A percentile compares a stretch with the other conserved stretches of the same genome.
phyloP scores from a whole-genome alignment of 1,140 invertebrate genomes.

The Campoletis sonorensis region DNA sequence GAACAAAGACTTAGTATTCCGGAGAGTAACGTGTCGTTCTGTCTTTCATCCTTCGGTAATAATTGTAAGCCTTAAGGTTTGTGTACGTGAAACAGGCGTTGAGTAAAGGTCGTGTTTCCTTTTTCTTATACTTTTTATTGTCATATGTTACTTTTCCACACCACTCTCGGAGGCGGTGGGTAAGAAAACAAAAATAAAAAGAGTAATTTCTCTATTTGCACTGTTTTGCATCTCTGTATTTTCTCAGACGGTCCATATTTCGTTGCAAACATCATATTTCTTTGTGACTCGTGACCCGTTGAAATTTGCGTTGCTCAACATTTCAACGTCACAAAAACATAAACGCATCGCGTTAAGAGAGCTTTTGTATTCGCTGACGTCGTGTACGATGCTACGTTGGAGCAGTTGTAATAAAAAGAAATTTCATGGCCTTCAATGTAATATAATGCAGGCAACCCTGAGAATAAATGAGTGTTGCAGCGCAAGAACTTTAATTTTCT shows the following conservation, averaged over 20 bases:
- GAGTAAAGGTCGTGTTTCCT: not conserved
- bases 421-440: not conserved
- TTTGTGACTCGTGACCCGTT: slow-evolving; percentile 3
- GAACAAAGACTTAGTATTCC: not conserved
- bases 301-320: not conserved
- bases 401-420: not conserved
- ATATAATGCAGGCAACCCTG: not conserved
- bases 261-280: not conserved
- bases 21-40: not conserved
- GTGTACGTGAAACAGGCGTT: not conserved
- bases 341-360: not conserved
- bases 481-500: slow-evolving; percentile 62
- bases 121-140: not conserved
- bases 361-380: not conserved
- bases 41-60: not conserved
- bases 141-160: not conserved
- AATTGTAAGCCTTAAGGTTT: not conserved
- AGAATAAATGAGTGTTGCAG: not conserved
- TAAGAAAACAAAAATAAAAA: too few relatives aligned
- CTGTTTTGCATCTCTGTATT: not conserved
- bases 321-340: not conserved
- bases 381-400: not conserved
- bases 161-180: not conserved
- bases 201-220: not conserved
- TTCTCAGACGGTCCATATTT: not conserved